Base-by-base conservation (phyloP, 2,797 vertebrate genomes). In the Sandelia bainsii region DNA sequence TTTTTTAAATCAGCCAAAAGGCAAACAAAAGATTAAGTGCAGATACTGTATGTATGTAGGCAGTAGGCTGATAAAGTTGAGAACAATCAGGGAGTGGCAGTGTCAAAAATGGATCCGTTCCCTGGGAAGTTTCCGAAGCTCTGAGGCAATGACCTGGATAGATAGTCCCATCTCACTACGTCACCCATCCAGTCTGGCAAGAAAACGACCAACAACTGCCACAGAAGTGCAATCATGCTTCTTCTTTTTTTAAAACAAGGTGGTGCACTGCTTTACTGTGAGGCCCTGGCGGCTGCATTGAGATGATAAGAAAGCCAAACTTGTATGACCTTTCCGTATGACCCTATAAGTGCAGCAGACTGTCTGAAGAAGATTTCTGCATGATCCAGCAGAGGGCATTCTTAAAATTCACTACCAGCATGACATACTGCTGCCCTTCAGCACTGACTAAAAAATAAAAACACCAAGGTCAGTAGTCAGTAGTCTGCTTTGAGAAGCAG, bases 131-230 rank as follows among this genome's bases (percentile, higher is more conserved):
- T 49, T 46, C 46, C 13, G 17, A 68, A 57, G 22, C 39, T 50
- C 5, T 20, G 58, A 49, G n/a, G 22, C 45, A 25, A 4, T 64
- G 22, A 63, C 32, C 16, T 44, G 32, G 32, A 32, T 50, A 39
- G 66, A 62, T 57, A 6, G 59, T 45, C 48, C 19, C 11, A 58
- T 44, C 25, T 58, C 19, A n/a, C n/a, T 12, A 12, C 0, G 70
- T 75, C 68, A 37, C 68, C 68, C 42, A 83, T 88, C 88, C 90
- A 83, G 88, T 85, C 69, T 71, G 56, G 44, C 70, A 34, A 77
- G 83, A 83, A 71, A 83, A 89, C 67, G 12, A 74, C 80, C 29
- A 19, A 37, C 27, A 32, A 40, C 46, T 3, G 27, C 56, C 32
- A 67, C 27, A 29, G 34, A 48, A 60, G 64, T 5, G 50, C 27